phyloP scores from a whole-genome alignment of 2,113 vertebrate species.

The Emydocephalus ijimae region DNA sequence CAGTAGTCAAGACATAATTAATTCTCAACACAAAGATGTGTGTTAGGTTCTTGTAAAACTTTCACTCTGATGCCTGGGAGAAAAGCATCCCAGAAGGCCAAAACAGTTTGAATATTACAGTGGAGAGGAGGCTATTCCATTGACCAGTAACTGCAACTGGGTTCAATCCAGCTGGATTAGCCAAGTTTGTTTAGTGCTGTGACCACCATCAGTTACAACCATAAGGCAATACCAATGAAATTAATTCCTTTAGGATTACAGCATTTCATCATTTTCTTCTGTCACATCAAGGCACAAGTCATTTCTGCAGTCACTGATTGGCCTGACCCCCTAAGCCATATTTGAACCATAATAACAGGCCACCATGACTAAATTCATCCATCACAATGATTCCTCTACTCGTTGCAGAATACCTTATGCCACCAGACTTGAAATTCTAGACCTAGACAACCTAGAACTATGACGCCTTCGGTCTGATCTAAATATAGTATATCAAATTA shows the following conservation, averaged over 20 bases:
- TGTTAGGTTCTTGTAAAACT: not conserved
- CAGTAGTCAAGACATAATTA: not conserved
- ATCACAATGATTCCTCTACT: too few species aligned
- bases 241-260: not conserved
- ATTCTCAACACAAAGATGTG: not conserved
- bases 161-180: not conserved
- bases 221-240: not conserved
- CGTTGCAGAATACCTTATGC: too few species aligned
- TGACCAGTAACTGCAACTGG: not conserved
- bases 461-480: fast-evolving
- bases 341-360: not conserved
- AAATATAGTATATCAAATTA: too few species aligned
- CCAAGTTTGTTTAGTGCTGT: not conserved
- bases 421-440: too few species aligned
- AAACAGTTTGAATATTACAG: not conserved
- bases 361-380: too few species aligned
- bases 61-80: not conserved
- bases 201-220: not conserved
- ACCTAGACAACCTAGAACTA: too few species aligned
- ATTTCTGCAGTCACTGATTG: not conserved
- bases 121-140: not conserved
- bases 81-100: not conserved
- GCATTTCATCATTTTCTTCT: not conserved
- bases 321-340: not conserved
- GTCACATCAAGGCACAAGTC: not conserved